Percentiles rank a stretch among this genome's conserved stretches.
phyloP scores from a whole-genome alignment of 2,113 vertebrate genomes.

The Toxotes chatareus region DNA sequence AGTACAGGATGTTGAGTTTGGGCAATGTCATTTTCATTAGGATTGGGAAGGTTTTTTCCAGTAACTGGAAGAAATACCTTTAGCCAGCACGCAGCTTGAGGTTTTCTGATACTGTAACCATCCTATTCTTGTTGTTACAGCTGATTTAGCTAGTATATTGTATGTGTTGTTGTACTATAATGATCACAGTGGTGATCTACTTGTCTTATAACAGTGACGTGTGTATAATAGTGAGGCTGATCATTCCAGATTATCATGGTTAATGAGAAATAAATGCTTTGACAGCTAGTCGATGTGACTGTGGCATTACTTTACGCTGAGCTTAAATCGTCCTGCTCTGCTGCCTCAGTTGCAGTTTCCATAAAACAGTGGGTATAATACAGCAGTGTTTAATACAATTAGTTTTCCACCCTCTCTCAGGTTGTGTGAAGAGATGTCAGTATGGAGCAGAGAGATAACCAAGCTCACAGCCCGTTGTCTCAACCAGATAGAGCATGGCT shows the following conservation, averaged over 20 bases:
- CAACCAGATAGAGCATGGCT: slow-evolving; percentile 45
- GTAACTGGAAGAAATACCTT: background rate
- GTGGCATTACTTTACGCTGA: slow-evolving; percentile 25
- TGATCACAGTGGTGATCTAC: slow-evolving; percentile 3
- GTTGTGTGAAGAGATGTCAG: slow-evolving; percentile 37
- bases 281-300: background rate
- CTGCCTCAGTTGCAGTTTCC: slow-evolving; percentile 18
- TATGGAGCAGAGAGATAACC: slow-evolving; percentile 51
- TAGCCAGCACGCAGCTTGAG: background rate
- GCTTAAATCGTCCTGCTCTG: slow-evolving; percentile 20
- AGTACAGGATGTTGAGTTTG: slow-evolving; percentile 69
- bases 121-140: background rate
- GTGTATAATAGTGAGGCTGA: background rate
- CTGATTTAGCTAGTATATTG: background rate
- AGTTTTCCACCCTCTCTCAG: slow-evolving; percentile 43
- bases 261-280: slow-evolving; percentile 18
- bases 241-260: slow-evolving; percentile 5
- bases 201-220: background rate
- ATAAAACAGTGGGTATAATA: slow-evolving; percentile 26
- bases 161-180: background rate
- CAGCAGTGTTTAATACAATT: slow-evolving; percentile 39
- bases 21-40: background rate
- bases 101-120: background rate
- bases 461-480: slow-evolving; percentile 22
- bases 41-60: background rate